Conservation (phyloP, 1,140 invertebrate species). For the Trichogramma pretiosum region DNA sequence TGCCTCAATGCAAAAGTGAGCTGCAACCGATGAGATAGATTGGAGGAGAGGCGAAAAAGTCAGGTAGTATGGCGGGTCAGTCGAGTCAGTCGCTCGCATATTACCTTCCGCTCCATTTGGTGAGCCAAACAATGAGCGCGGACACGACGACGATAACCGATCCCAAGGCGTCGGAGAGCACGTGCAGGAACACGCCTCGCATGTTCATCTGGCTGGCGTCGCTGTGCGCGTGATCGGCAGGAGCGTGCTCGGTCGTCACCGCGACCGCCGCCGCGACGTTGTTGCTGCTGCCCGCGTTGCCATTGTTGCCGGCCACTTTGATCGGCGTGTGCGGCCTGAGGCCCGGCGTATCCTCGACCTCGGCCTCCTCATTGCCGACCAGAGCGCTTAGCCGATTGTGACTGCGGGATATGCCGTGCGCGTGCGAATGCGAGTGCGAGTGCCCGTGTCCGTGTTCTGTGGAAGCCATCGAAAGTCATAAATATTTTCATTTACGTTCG, state of each 20-base stretch:
- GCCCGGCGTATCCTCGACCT: constrained; percentile 71
- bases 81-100: not conserved
- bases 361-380: constrained; percentile 66
- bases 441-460: constrained; percentile 61
- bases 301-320: not conserved
- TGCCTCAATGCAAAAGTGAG: too few relatives aligned
- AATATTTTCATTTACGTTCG: too few relatives aligned
- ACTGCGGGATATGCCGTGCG: constrained; percentile 58
- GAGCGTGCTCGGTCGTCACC: constrained; percentile 27
- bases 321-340: constrained; percentile 45
- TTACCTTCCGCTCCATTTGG: constrained; percentile 67
- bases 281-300: not conserved
- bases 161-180: constrained; percentile 89
- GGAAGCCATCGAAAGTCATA: not conserved
- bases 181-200: constrained; percentile 94
- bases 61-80: not conserved
- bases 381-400: constrained; percentile 54
- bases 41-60: not conserved
- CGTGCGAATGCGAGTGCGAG: constrained; percentile 62
- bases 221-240: constrained; percentile 49
- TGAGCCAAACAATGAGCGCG: constrained; percentile 80
- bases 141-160: constrained; percentile 96
- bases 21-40: not conserved
- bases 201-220: constrained; percentile 89
- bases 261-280: constrained; percentile 30